Percentiles rank a stretch among this genome's conserved stretches.
Conservation (phyloP, 2,113 vertebrate genomes). For the Pachypanchax playfairii region DNA sequence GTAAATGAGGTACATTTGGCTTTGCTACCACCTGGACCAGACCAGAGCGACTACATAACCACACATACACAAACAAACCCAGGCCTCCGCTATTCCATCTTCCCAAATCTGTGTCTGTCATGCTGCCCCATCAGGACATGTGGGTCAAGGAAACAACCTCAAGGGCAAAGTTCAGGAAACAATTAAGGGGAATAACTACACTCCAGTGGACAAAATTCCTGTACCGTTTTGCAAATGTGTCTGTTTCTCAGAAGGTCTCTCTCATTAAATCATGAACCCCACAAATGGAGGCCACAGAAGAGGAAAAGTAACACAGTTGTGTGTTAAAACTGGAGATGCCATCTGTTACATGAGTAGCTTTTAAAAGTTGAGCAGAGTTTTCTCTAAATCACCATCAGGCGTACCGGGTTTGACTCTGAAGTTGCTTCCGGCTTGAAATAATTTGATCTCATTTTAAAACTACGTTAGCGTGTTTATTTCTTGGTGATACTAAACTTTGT, state of each 20-base stretch:
- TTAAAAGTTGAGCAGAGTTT: constrained; percentile 33
- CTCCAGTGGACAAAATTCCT: constrained; percentile 42
- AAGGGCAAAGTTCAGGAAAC: constrained; percentile 80
- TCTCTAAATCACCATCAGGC: constrained; percentile 46
- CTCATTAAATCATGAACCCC: constrained; percentile 72
- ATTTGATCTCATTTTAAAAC: too few species aligned
- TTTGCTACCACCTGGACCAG: constrained; percentile 56
- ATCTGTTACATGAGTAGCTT: constrained; percentile 43
- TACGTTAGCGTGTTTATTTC: too few species aligned
- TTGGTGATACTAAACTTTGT: too few species aligned
- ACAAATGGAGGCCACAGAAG: constrained; percentile 41
- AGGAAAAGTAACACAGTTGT: constrained; percentile 41
- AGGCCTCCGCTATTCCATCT: constrained; percentile 41
- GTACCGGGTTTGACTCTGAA: constrained; percentile 46
- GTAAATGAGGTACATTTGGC: constrained; percentile 57
- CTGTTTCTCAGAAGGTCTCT: constrained; percentile 59
- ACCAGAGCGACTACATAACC: constrained; percentile 9
- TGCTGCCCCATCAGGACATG: constrained; percentile 60
- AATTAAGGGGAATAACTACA: constrained; percentile 75
- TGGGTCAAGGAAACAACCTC: constrained; percentile 61
- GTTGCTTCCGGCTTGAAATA: constrained; percentile 47
- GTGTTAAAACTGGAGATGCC: constrained; percentile 40
- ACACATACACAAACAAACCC: constrained; percentile 8
- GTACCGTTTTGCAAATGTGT: constrained; percentile 44
- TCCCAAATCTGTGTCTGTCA: constrained; percentile 47